Conservation (phyloP, 2,113 vertebrate species). For the Semnopithecus entellus region DNA sequence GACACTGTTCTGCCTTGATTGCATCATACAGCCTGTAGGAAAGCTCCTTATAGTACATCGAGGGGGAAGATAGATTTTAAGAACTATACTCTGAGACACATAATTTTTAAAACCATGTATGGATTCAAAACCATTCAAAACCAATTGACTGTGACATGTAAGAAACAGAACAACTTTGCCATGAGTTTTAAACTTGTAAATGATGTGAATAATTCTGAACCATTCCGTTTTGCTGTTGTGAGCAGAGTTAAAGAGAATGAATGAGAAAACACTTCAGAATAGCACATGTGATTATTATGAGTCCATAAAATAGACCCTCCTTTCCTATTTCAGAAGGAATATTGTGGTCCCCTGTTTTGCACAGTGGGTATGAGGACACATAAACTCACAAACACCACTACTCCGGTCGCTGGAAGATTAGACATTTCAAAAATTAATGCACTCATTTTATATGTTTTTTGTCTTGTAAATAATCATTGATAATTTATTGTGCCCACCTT, state of each 20-base stretch:
- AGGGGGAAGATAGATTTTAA: slow-evolving; percentile 37
- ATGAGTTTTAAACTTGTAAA: neutral
- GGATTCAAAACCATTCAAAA: neutral
- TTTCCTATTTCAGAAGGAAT: neutral
- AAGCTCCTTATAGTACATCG: neutral
- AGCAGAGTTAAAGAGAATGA: neutral
- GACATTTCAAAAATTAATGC: neutral
- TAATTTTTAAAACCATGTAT: neutral
- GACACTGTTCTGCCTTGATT: too few species aligned
- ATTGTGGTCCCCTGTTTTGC: too few species aligned
- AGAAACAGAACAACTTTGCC: neutral
- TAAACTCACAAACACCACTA: too few species aligned
- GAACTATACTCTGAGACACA: neutral
- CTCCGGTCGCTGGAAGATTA: fast-evolving
- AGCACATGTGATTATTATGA: fast-evolving
- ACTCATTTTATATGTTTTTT: too few species aligned
- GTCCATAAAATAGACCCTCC: neutral
- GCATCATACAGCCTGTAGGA: neutral
- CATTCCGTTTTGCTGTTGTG: neutral
- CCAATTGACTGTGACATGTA: neutral
- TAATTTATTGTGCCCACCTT: too few species aligned
- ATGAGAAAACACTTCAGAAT: neutral
- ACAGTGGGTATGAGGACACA: neutral
- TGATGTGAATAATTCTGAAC: neutral
- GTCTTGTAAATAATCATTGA: neutral